phyloP scores from a whole-genome alignment of 2,888 invertebrate species.

The Hydropsyche betteni region DNA sequence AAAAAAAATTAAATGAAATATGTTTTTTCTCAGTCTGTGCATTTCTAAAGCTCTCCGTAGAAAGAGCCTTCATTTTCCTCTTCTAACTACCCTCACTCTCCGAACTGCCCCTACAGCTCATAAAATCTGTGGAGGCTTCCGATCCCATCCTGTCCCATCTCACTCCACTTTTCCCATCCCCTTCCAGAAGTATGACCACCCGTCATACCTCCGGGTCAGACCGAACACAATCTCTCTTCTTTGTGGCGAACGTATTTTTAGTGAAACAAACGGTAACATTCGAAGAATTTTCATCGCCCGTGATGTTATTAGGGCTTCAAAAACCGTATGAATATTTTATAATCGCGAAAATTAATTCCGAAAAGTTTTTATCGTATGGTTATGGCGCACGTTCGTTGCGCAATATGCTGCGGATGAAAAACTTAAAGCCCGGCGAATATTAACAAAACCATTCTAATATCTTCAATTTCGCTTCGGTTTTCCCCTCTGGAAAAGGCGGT shows the following conservation, averaged over 20 bases:
- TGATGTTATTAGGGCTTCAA: too few species aligned
- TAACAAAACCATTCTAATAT: slow-evolving; percentile 28
- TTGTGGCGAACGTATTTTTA: slow-evolving; percentile 35
- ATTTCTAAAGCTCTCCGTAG: slow-evolving; percentile 37
- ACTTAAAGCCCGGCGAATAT: neutral
- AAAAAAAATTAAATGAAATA: neutral
- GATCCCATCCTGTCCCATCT: slow-evolving; percentile 3
- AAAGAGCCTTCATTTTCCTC: slow-evolving; percentile 41
- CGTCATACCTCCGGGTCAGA: slow-evolving; percentile 27
- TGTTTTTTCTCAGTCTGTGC: slow-evolving; percentile 11
- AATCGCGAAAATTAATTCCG: too few species aligned
- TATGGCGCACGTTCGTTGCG: too few species aligned
- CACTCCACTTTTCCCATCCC: slow-evolving; percentile 13
- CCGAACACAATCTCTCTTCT: slow-evolving; percentile 34
- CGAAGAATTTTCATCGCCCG: slow-evolving; percentile 10
- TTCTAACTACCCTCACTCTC: slow-evolving; percentile 31
- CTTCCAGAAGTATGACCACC: slow-evolving; percentile 35
- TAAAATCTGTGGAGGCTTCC: slow-evolving; percentile 37
- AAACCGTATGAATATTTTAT: too few species aligned
- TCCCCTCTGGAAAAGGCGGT: slow-evolving; percentile 24
- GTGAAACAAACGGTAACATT: slow-evolving; percentile 20
- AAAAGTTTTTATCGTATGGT: too few species aligned
- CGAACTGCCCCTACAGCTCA: slow-evolving; percentile 32
- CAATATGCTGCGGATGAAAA: too few species aligned
- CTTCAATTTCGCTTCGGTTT: slow-evolving; percentile 28